Evolutionary conservation across 2,797 vertebrate species (phyloP).

Genomic region (Molossus molossus): DNA sequence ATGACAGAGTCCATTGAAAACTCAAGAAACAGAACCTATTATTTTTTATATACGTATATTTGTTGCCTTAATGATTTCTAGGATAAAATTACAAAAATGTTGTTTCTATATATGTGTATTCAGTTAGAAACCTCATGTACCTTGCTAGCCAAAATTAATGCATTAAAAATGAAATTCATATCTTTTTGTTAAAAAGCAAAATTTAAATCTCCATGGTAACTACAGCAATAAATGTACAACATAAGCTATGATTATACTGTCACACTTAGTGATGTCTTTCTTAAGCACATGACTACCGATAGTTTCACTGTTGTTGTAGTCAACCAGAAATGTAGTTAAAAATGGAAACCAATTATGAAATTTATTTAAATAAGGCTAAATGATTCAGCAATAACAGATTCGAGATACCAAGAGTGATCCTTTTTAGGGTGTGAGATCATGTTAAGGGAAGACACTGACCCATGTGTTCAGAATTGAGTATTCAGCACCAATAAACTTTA

Average conservation of each 20-base stretch:
- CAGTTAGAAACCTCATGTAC: conserved; percentile 50
- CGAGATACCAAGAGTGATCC: conserved; percentile 33
- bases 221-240: conserved; percentile 71
- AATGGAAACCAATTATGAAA: conserved; percentile 73
- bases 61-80: conserved; percentile 41
- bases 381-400: conserved; percentile 64
- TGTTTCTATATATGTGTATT: conserved; percentile 45
- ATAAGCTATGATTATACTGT: conserved; percentile 85
- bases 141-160: conserved; percentile 75
- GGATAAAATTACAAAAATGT: background rate
- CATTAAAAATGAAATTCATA: conserved; percentile 65
- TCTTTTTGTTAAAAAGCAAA: conserved; percentile 79
- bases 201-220: conserved; percentile 86
- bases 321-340: conserved; percentile 68
- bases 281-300: conserved; percentile 77
- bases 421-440: conserved; percentile 18
- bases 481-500: conserved; percentile 50
- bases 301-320: conserved; percentile 71
- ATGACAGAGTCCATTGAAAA: conserved; percentile 30
- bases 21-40: background rate
- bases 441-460: conserved; percentile 32
- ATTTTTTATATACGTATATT: background rate
- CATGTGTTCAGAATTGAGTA: conserved; percentile 50
- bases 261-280: conserved; percentile 79
- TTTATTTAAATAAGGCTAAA: conserved; percentile 72